Percentiles rank a stretch among this genome's conserved stretches.
Evolutionary conservation across 2,797 vertebrate species (phyloP).

Genomic region (Myotis planiceps): DNA sequence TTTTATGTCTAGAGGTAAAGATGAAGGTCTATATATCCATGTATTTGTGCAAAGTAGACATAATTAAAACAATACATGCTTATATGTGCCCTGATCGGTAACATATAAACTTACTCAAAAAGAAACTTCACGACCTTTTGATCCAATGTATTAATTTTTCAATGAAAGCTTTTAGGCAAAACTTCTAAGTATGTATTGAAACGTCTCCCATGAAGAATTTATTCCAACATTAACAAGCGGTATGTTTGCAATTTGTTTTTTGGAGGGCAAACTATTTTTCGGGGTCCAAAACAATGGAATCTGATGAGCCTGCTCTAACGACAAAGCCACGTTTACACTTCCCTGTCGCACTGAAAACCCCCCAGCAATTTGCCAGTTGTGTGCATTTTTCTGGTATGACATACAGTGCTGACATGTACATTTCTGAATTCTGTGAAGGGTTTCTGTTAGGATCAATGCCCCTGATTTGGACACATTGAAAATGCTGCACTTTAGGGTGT

Average conservation of each 20-base stretch:
- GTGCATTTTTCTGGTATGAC: neutral
- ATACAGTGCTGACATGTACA: accelerated
- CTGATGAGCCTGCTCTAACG: accelerated
- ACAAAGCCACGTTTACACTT: accelerated
- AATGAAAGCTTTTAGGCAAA: neutral
- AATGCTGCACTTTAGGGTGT: neutral
- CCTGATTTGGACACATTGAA: neutral
- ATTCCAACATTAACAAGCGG: neutral
- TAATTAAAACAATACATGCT: neutral
- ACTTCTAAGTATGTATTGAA: neutral
- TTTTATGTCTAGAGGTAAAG: neutral
- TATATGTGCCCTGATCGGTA: neutral
- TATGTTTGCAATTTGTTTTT: neutral
- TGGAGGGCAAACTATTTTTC: neutral
- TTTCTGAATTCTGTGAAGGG: neutral
- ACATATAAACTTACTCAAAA: neutral
- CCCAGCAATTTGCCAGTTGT: accelerated
- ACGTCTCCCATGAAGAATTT: neutral
- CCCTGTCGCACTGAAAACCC: accelerated
- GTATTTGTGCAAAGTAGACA: neutral
- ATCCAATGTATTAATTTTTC: neutral
- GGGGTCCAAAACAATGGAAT: neutral
- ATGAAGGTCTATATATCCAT: accelerated
- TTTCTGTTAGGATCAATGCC: neutral
- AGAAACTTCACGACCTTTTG: neutral